Base-by-base conservation (phyloP, 1,140 invertebrate species). In the Camponotus pennsylvanicus region DNA sequence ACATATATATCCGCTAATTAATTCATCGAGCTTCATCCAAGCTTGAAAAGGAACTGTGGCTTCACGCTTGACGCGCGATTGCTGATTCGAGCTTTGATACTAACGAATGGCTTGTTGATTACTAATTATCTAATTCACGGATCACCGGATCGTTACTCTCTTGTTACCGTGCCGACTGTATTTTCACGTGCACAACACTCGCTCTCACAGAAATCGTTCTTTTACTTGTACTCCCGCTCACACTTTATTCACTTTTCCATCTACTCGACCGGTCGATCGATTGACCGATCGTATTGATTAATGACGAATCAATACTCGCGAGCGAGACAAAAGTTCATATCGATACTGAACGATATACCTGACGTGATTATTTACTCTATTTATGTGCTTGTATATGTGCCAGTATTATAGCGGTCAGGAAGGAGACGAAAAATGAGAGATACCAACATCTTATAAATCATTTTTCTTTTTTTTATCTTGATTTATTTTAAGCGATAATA, bases 31-130 rank as follows among this genome's bases (percentile, higher is more conserved):
- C 89, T 87, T 89, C 55, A 84, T 88, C 37, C 61, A 42, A 89
- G 89, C 90, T 91, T 88, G 70, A 91, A 61, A 89, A 78, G 82
- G 59, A 80, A 86, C 55, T 89, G 87, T 87, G 87, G 92, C 92
- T 93, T 93, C 89, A 90, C 89, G 93, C 94, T 94, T 94, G 90
- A 59, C 91, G 92, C 91, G 92, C 91, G 89, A 92, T 85, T 93
- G 92, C 92, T 93, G 87, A 82, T 89, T 87, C 63, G 84, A 91
- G 90, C 91, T 91, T 92, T 91, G 77, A 92, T 88, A 90, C 85
- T 91, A 70, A 93, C 89, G 92, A 94, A 92, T 94, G 92, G 92
- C 92, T 92, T 94, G 85, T 89, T 89, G 84, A 87, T 70, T 88
- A 88, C 78, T 91, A 86, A 89, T 64, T 87, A 89, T 73, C 89